Evolutionary conservation across 2,888 invertebrate species (phyloP), one percentile per base, ranked within the genome.

Genomic region (Leptogaster cylindrica): DNA sequence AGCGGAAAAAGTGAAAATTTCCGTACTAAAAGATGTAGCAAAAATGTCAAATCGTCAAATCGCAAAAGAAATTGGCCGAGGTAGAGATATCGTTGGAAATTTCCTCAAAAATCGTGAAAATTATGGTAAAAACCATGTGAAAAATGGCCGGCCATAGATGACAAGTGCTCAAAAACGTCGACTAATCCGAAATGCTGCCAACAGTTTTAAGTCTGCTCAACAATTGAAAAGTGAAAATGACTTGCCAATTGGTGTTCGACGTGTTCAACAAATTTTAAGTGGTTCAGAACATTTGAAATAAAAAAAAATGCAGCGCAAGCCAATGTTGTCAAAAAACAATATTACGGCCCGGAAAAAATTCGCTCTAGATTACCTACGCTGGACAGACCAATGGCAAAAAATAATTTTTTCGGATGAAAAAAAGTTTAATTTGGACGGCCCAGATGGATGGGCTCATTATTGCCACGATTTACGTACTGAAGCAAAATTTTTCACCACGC

Each of bases 381-480:
- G 66, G 41, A 58, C 31, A 20, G 18, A 3, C 7, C 3, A 44
- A 44, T 7, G 14, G 16, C 44, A 14, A 36, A 67, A 63, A 63
- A 63, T 8, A 36, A 36, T 36, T 36, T 36, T 46, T 50, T 25
- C n/a, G 3, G 27, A 50, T 4, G 50, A 25, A 12, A n/a, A n/a
- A n/a, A n/a, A n/a, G n/a, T 55, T 66, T 20, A 46, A 58, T 23
- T 10, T 58, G 1, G 66, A 66, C 20, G 66, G 46, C 5, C 66
- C 66, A 23, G 66, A 66, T 36, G 66, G 46, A 8, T 58, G 27
- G n/a, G 10, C 10, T 1, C 58, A 58, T 31, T 66, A 58, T 33
- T 66, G 25, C 16, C 66, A 50, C 18, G 67, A 67, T 28, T 51
- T 51, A 1, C 39, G 67, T 2, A 67, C 18, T 12, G 51, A 67